Evolutionary conservation across 1,140 invertebrate genomes (phyloP).

Genomic region (Pseudomyrmex cubaensis): DNA sequence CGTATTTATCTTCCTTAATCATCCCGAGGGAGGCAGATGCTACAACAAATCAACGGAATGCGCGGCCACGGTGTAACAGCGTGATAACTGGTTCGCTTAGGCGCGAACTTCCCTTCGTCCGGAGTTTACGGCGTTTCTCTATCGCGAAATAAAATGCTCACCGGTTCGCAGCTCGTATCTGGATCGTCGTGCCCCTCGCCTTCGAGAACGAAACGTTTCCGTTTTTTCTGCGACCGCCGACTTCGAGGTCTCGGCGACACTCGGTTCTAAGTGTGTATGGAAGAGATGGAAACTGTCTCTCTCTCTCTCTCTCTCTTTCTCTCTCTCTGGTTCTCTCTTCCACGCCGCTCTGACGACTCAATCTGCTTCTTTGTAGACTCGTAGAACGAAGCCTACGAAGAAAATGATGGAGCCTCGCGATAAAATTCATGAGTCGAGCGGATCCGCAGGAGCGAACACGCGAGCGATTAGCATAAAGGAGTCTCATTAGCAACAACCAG

Average conservation of each 20-base stretch:
- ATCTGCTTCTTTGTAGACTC: slow-evolving; percentile 63
- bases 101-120: not conserved
- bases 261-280: slow-evolving; percentile 44
- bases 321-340: slow-evolving; percentile 1
- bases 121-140: slow-evolving; percentile 33
- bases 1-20: slow-evolving; percentile 55
- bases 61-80: not conserved
- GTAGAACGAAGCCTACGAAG: slow-evolving; percentile 60
- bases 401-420: slow-evolving; percentile 76
- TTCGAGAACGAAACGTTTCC: slow-evolving; percentile 40
- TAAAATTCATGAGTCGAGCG: slow-evolving; percentile 79
- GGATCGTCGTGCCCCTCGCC: slow-evolving; percentile 45
- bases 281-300: slow-evolving; percentile 35
- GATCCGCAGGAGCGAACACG: slow-evolving; percentile 72
- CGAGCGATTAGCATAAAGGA: slow-evolving; percentile 81
- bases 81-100: not conserved
- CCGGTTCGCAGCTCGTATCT: slow-evolving; percentile 36
- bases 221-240: slow-evolving; percentile 48
- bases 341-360: slow-evolving; percentile 74
- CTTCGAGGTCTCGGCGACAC: slow-evolving; percentile 21
- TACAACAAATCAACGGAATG: slow-evolving; percentile 27
- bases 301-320: slow-evolving; percentile 28
- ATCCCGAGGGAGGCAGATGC: slow-evolving; percentile 21
- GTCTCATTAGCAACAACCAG: slow-evolving; percentile 76
- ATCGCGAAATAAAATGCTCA: slow-evolving; percentile 46